Conservation (phyloP, 2,797 vertebrate species). For the Pipistrellus pygmaeus region DNA sequence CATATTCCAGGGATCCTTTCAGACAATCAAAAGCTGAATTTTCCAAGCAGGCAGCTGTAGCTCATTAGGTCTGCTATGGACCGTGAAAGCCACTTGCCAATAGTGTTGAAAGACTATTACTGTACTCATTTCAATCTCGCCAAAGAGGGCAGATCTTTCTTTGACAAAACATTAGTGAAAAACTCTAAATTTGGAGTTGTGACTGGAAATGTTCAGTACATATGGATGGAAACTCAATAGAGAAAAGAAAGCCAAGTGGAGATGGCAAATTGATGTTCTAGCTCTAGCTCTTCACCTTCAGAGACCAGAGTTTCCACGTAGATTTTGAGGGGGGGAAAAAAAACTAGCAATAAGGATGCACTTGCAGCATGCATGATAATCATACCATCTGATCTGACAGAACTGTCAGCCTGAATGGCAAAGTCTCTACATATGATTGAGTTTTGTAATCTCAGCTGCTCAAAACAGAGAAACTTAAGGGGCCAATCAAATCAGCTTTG, state of each 20-base stretch:
- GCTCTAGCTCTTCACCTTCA: slow-evolving; percentile 58
- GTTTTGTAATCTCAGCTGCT: slow-evolving; percentile 50
- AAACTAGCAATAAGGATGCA: slow-evolving; percentile 59
- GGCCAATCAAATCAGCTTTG: slow-evolving; percentile 57
- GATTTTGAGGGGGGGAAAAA: neutral
- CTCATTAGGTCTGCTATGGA: slow-evolving; percentile 81
- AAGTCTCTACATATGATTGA: slow-evolving; percentile 61
- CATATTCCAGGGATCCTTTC: slow-evolving; percentile 73
- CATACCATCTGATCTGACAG: slow-evolving; percentile 10
- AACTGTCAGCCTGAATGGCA: slow-evolving; percentile 60
- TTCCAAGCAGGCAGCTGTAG: slow-evolving; percentile 82
- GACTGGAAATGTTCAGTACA: slow-evolving; percentile 45
- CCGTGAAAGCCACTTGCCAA: slow-evolving; percentile 84
- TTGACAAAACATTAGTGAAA: slow-evolving; percentile 73
- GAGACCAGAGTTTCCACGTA: slow-evolving; percentile 44
- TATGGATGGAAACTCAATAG: slow-evolving; percentile 30
- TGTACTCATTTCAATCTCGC: slow-evolving; percentile 75
- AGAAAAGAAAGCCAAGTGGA: neutral
- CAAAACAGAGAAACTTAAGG: slow-evolving; percentile 61
- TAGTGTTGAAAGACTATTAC: slow-evolving; percentile 75
- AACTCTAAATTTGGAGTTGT: slow-evolving; percentile 58
- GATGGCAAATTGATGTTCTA: slow-evolving; percentile 19
- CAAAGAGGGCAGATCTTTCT: slow-evolving; percentile 72
- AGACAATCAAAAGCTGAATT: slow-evolving; percentile 80
- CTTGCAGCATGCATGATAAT: slow-evolving; percentile 20